Evolutionary conservation across 2,888 invertebrate genomes (phyloP).

Genomic region (Metallyticus violacea): DNA sequence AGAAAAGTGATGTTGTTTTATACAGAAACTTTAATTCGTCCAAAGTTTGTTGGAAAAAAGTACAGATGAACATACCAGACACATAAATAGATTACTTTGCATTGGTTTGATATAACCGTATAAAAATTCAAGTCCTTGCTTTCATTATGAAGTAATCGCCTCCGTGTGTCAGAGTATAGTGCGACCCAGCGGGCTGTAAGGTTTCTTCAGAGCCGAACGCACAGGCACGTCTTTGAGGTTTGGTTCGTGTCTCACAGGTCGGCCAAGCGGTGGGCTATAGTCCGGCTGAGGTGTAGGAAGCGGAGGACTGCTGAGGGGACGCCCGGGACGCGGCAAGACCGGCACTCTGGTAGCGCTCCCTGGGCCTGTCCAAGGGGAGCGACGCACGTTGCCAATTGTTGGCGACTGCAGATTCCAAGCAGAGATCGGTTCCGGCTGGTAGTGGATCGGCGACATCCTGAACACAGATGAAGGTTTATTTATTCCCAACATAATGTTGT

Average conservation of each 20-base stretch:
- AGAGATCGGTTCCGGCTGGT: background rate
- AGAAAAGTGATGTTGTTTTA: too few relatives aligned
- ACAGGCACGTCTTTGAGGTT: background rate
- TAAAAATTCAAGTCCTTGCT: too few relatives aligned
- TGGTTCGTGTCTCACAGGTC: background rate
- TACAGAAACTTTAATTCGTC: too few relatives aligned
- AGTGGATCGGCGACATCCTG: background rate
- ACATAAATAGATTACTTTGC: too few relatives aligned
- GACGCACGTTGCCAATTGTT: background rate
- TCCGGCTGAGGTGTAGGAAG: slow-evolving; percentile 20
- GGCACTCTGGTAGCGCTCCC: background rate
- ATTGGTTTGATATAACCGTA: too few relatives aligned
- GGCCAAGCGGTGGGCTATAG: slow-evolving; percentile 18
- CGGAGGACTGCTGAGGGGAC: background rate
- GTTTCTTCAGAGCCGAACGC: slow-evolving; percentile 14
- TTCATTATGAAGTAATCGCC: too few relatives aligned
- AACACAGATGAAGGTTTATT: too few relatives aligned
- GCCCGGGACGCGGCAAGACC: background rate
- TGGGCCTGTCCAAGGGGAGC: background rate
- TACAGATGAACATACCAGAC: too few relatives aligned
- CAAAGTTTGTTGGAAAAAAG: too few relatives aligned
- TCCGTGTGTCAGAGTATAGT: slow-evolving; percentile 3
- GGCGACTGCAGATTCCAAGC: slow-evolving; percentile 5
- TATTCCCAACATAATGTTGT: too few relatives aligned
- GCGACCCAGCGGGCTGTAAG: background rate